Evolutionary conservation across 2,888 invertebrate genomes (phyloP).

Genomic region (Synergus laeviventris): DNA sequence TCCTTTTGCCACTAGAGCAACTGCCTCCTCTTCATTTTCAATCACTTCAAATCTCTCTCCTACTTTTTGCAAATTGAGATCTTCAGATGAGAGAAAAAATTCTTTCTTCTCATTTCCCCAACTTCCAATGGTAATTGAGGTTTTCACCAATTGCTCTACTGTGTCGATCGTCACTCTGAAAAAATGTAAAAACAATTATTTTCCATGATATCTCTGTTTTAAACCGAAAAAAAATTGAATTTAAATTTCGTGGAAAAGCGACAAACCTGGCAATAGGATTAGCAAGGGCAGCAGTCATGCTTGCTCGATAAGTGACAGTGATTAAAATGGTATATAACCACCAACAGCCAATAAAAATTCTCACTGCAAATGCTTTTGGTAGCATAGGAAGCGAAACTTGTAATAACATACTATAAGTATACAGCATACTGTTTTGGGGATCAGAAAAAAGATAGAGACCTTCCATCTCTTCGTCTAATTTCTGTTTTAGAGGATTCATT

Average conservation of each 20-base stretch:
- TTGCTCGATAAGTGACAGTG: constrained; percentile 88
- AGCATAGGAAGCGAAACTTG: constrained; percentile 87
- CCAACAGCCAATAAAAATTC: constrained; percentile 90
- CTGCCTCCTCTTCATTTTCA: constrained; percentile 80
- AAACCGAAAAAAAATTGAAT: background rate
- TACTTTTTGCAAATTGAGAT: constrained; percentile 82
- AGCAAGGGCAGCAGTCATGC: constrained; percentile 90
- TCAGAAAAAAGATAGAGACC: constrained; percentile 85
- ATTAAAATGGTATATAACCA: constrained; percentile 90
- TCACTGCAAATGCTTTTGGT: constrained; percentile 87
- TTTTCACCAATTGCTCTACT: constrained; percentile 82
- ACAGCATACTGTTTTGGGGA: constrained; percentile 84
- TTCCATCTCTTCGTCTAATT: constrained; percentile 64
- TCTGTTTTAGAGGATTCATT: constrained; percentile 39
- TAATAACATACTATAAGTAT: constrained; percentile 89
- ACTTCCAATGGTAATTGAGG: constrained; percentile 82
- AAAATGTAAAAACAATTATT: background rate
- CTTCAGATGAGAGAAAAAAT: constrained; percentile 84
- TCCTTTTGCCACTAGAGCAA: constrained; percentile 83
- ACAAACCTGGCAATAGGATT: constrained; percentile 84
- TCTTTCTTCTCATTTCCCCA: constrained; percentile 85
- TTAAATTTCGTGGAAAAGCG: constrained; percentile 8
- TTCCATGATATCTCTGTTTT: background rate
- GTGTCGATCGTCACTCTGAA: constrained; percentile 88
- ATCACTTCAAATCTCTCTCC: constrained; percentile 82